Evolutionary conservation across 2,797 vertebrate species (phyloP).

Genomic region (Megaceryle alcyon): DNA sequence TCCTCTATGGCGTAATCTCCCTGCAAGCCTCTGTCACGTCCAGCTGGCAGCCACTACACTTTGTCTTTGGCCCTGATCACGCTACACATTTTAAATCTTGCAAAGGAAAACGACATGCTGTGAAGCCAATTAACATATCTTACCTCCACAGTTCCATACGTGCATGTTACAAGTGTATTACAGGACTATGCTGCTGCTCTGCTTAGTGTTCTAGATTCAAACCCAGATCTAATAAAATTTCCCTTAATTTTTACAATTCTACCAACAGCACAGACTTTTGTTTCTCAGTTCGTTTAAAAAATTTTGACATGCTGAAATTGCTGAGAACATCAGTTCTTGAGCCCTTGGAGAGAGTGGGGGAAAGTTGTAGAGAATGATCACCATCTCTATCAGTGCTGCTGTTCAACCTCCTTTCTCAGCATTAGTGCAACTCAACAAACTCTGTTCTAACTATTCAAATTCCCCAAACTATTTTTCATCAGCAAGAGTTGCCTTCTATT

Average conservation of each 20-base stretch:
- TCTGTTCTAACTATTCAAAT: neutral
- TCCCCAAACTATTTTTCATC: neutral
- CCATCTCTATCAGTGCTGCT: neutral
- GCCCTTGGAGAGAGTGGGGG: neutral
- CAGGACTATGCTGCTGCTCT: neutral
- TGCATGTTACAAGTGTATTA: neutral
- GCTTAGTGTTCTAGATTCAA: neutral
- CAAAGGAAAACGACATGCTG: slow-evolving; percentile 27
- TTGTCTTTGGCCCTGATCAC: slow-evolving; percentile 63
- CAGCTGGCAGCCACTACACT: slow-evolving; percentile 64
- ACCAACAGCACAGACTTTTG: neutral
- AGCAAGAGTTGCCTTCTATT: neutral
- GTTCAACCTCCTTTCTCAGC: neutral
- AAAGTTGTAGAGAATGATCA: neutral
- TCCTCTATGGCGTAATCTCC: slow-evolving; percentile 67
- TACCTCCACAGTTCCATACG: slow-evolving; percentile 6
- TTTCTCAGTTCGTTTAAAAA: neutral
- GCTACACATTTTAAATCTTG: slow-evolving; percentile 56
- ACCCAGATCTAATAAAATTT: neutral
- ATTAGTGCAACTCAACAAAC: neutral
- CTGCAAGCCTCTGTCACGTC: slow-evolving; percentile 55
- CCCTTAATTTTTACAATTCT: neutral
- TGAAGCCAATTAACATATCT: slow-evolving; percentile 60
- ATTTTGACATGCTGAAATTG: neutral
- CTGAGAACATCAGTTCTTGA: neutral